Percentiles rank a stretch among this genome's conserved stretches.
These are phyloP conservation scores for Periparus ater DNA, from an alignment of 2,797 vertebrate species.

Conservation along the genomic window DNA sequence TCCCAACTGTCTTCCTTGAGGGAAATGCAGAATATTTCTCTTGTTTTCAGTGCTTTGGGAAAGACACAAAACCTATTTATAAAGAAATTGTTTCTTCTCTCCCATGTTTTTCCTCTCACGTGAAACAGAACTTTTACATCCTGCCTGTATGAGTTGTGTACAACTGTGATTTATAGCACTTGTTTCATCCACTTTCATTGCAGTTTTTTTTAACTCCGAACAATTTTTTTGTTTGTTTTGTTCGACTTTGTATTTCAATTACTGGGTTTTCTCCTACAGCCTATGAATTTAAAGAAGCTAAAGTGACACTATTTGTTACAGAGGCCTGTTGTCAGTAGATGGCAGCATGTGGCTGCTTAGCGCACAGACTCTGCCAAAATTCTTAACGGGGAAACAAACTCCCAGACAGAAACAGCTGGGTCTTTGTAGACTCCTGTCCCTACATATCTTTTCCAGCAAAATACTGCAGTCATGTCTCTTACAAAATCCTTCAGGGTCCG, in stretches of 20 bases:
- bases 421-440: background rate
- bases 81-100: background rate
- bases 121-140: background rate
- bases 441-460: background rate
- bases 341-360: constrained; percentile 72
- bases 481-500: background rate
- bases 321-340: constrained; percentile 68
- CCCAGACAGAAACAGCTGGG: background rate
- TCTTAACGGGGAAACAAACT: background rate
- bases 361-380: background rate
- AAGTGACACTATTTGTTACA: background rate
- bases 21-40: background rate
- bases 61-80: background rate
- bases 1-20: background rate
- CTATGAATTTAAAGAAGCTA: background rate
- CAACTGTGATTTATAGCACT: background rate
- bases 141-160: background rate
- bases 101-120: background rate
- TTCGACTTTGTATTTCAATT: background rate
- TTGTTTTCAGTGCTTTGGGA: background rate
- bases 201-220: background rate
- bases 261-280: background rate
- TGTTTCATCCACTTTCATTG: background rate
- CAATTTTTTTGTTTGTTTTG: background rate
- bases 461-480: background rate